Base-by-base conservation (phyloP, 1,140 invertebrate species). In the Drosophila rufa region DNA sequence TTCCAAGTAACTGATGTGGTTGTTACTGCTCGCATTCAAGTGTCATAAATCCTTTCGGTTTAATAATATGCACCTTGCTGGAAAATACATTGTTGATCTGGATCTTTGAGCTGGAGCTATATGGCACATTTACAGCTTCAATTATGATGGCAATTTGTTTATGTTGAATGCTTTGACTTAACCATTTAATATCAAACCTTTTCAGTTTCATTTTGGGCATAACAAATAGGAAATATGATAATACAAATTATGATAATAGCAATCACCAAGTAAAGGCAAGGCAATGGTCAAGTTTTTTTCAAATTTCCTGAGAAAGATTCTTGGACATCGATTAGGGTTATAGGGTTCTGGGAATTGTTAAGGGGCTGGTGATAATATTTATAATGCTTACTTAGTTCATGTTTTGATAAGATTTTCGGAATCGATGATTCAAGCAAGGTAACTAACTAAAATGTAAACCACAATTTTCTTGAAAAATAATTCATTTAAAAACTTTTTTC, bases 31-130 rank as follows among this genome's bases (percentile, higher is more conserved):
- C 70, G 80, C 80, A 56, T 91, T 79, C 82, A 74, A 82, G 76
- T 90, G 81, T 90, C 85, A 90, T 91, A 91, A 91, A 85, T 85
- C 82, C 76, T 85, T 81, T 83, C 25, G 80, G 74, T 57, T 83
- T 89, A 89, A 89, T 89, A 89, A 79, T 89, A 89, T 89, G 80
- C 80, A 89, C 80, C 84, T 89, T 70, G 50, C 74, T 40, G 19
- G 4, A 25, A 57, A 36, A 30, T 50, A n/a, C 27, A 50, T 64
- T 25, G 40, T 46, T 46, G n/a, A 27, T 14, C 56, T 38, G 38
- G 27, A 58, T 33, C 17, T 55, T 43, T 27, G 53, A 51, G 42
- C 56, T 61, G 8, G 4, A 64, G 42, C 17, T 36, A 51, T 45
- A 48, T 60, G 47, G 56, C 43, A 45, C 19, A 60, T 59, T 61